Evolutionary conservation across 2,797 vertebrate species (phyloP).

Genomic region (Alosa sapidissima): DNA sequence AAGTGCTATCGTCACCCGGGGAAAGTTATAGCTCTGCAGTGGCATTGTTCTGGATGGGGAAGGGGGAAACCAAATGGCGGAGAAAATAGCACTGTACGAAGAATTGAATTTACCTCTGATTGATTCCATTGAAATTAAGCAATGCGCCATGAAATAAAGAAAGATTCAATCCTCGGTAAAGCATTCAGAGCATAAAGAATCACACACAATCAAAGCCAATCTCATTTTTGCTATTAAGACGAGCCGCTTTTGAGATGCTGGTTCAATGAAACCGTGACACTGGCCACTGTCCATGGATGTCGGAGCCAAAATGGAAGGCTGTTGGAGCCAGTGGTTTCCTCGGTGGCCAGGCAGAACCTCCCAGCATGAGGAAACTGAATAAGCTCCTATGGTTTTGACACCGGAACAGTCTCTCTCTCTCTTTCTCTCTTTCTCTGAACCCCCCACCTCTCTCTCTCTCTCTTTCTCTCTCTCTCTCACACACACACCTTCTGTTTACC

Average conservation of each 20-base stretch:
- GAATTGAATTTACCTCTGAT: neutral
- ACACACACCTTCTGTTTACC: constrained; percentile 72
- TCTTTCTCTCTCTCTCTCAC: constrained; percentile 64
- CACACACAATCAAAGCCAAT: neutral
- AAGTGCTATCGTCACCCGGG: constrained; percentile 50
- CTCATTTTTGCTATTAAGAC: neutral
- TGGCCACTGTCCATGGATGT: constrained; percentile 12
- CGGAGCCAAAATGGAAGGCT: constrained; percentile 50
- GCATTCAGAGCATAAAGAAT: neutral
- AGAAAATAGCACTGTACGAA: neutral
- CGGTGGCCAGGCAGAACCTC: constrained; percentile 53
- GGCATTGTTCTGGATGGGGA: constrained; percentile 45
- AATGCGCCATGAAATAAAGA: neutral
- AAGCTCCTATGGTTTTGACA: constrained; percentile 70
- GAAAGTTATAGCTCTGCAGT: constrained; percentile 42
- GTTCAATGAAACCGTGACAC: neutral
- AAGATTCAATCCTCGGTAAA: neutral
- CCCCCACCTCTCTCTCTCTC: constrained; percentile 57
- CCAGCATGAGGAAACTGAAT: constrained; percentile 60
- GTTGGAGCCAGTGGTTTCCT: constrained; percentile 56
- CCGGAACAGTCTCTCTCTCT: constrained; percentile 67
- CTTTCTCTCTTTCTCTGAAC: constrained; percentile 25
- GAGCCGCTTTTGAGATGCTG: neutral
- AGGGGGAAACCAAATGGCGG: neutral
- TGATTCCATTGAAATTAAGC: neutral